These are phyloP conservation scores for Callithrix jacchus DNA, from an alignment of 2,113 vertebrate genomes.

Conservation along the genomic window DNA sequence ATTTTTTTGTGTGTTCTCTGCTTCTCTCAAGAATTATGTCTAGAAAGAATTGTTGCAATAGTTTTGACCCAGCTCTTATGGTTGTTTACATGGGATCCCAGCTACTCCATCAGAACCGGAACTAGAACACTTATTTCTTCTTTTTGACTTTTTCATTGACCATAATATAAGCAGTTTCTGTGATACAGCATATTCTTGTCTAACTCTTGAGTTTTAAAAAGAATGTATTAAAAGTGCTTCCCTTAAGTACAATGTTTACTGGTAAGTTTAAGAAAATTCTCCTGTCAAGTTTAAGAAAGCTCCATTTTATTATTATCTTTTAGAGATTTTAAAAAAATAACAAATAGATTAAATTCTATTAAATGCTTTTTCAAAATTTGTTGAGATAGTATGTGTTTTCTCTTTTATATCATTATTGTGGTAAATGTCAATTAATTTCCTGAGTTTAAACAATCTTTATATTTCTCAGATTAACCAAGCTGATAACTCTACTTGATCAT, in stretches of 20 bases:
- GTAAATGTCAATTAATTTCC: background rate
- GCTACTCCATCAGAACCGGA: background rate
- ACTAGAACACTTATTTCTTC: background rate
- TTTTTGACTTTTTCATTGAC: background rate
- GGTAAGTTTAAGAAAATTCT: background rate
- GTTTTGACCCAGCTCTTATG: background rate
- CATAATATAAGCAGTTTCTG: background rate
- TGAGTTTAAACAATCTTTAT: background rate
- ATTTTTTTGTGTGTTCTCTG: background rate
- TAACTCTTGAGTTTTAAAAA: background rate
- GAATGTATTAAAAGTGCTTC: background rate
- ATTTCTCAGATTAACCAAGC: background rate
- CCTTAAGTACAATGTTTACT: background rate
- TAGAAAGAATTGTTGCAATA: background rate
- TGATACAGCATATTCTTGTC: background rate
- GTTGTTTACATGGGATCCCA: background rate
- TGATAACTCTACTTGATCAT: background rate
- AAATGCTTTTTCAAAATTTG: background rate
- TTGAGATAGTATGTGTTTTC: background rate
- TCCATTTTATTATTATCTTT: background rate
- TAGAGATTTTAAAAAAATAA: background rate
- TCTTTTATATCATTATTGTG: background rate
- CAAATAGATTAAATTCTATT: background rate
- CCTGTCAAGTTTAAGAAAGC: background rate
- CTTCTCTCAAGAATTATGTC: background rate